Conservation (phyloP, 2,113 vertebrate species). For the Nesogale talazaci region DNA sequence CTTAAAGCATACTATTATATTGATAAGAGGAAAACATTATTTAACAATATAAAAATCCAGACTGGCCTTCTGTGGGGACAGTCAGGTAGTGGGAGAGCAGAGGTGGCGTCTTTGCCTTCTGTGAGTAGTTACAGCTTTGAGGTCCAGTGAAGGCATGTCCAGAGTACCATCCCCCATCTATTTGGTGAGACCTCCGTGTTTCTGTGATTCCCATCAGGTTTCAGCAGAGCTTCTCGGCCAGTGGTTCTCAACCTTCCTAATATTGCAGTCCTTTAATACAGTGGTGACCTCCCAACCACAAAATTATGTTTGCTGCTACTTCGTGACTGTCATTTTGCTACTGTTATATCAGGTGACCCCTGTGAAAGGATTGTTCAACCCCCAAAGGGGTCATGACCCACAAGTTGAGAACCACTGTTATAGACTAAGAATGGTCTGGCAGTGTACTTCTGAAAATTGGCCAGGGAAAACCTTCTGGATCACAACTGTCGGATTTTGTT, state of each 20-base stretch:
- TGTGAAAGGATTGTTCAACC: too few relatives aligned
- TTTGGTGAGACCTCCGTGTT: neutral
- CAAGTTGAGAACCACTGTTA: too few relatives aligned
- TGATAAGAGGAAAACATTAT: slow-evolving; percentile 18
- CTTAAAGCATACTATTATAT: neutral
- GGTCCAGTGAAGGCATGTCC: neutral
- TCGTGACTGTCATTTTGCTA: too few relatives aligned
- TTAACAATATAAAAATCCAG: slow-evolving; percentile 5
- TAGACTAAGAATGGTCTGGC: neutral
- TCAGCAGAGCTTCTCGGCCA: neutral
- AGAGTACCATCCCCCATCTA: neutral
- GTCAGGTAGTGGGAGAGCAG: neutral
- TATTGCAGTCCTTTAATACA: too few relatives aligned
- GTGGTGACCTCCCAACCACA: too few relatives aligned
- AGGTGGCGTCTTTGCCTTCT: neutral
- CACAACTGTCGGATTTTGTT: neutral
- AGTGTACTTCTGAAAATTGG: neutral
- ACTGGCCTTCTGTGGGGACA: neutral
- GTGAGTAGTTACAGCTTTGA: neutral
- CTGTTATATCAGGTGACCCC: too few relatives aligned
- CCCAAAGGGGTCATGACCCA: too few relatives aligned
- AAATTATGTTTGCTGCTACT: too few relatives aligned
- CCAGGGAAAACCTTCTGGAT: neutral
- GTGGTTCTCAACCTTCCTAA: too few relatives aligned
- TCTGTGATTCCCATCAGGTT: neutral